Base-by-base conservation (phyloP, 2,888 invertebrate genomes). In the Stegana nigrithorax region DNA sequence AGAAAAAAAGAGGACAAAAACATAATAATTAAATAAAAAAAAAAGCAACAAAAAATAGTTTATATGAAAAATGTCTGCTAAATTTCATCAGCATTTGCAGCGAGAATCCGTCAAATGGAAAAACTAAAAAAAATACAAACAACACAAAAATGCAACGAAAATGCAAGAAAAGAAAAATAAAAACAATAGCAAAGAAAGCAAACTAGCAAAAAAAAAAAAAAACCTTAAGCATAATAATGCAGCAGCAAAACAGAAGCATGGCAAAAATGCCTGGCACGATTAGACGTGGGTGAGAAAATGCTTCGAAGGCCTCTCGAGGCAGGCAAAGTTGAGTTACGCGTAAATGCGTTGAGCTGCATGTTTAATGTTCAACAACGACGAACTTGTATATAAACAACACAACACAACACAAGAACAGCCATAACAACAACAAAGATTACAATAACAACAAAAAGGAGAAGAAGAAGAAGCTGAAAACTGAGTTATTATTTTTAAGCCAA, bases 401-500 rank as follows among this genome's bases (percentile, higher is more conserved):
- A 25, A 32, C 50, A 29, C n/a, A n/a, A n/a, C n/a, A n/a, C n/a
- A n/a, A n/a, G n/a, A n/a, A n/a, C n/a, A n/a, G n/a, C n/a, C n/a
- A n/a, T n/a, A n/a, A n/a, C n/a, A n/a, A n/a, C n/a, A n/a, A n/a
- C n/a, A n/a, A n/a, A n/a, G n/a, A n/a, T n/a, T n/a, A n/a, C n/a
- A n/a, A n/a, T n/a, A n/a, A 60, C 19, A 59, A 61, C 50, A 69
- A 56, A 60, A 60, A 65, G 50, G 59, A 55, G 65, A 62, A 63
- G 58, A 69, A 64, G 67, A 67, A 75, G 70, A 78, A n/a, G n/a
- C n/a, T n/a, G n/a, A n/a, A n/a, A n/a, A n/a, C 78, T 70, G 12
- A 42, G 65, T 70, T 72, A 72, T 69, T 73, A 73, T 73, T 70
- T 76, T 70, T 78, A 78, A 76, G 74, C 78, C 75, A 76, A 76